Base-by-base conservation (phyloP, 2,888 invertebrate genomes). In the Watsonalla cultraria region DNA sequence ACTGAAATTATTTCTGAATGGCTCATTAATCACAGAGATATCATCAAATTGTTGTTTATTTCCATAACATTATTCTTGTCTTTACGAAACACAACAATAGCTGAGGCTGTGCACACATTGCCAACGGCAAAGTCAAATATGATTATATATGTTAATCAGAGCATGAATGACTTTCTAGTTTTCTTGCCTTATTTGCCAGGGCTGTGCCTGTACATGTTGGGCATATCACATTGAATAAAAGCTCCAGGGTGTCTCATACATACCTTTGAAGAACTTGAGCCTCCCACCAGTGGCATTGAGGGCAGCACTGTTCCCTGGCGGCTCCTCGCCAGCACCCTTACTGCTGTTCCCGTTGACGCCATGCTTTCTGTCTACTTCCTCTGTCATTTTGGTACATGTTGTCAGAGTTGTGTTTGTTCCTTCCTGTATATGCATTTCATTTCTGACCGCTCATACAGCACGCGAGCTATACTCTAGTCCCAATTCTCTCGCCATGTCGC, bases 211-310 rank as follows among this genome's bases (percentile, higher is more conserved):
- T 0, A 42, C 42, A 11, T 5, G 5, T 11, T 61, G 56, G 65
- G 56, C 53, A 63, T 59, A 58, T 11, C 55, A 61, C 53, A 59
- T 57, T 55, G 55, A 59, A 47, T 56, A 52, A 9, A 50, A 55
- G 54, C 53, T 54, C 58, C 52, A 59, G 60, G 63, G 56, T 54
- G 39, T 55, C 63, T 58, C 57, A 55, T 57, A 84, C 82, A 78
- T 77, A 94, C 94, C 94, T 93, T 95, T 95, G 82, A 95, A 95
- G 87, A 95, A 95, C 82, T 95, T 95, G 68, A 95, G 93, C 72
- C 95, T 92, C 76, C 95, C 95, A 70, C 95, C 95, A 79, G 93
- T 92, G 62, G 90, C 76, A 72, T 81, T 73, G 75, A 84, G 76
- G 69, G 86, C 72, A 64, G 90, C 76, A 72, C 74, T 83, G 68